Evolutionary conservation across 2,797 vertebrate species (phyloP).

Genomic region (Chromobotia macracanthus): DNA sequence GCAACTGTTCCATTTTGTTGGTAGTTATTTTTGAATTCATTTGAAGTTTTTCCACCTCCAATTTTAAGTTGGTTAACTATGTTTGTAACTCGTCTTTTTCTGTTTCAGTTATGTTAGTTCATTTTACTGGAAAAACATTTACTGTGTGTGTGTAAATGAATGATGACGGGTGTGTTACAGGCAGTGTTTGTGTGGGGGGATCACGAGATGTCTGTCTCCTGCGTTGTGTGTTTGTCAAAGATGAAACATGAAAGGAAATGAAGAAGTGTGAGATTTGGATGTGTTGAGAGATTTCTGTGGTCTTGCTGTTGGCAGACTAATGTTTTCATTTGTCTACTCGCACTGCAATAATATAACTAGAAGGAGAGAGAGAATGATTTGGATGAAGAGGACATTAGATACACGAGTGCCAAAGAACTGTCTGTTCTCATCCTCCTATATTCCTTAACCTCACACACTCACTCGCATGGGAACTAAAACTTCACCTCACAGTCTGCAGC

Average conservation of each 20-base stretch:
- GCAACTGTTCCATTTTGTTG: too few species aligned
- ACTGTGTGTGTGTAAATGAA: background rate
- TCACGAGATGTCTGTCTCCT: slow-evolving; percentile 43
- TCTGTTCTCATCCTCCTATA: slow-evolving; percentile 66
- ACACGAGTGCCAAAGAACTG: slow-evolving; percentile 72
- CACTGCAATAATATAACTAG: slow-evolving; percentile 50
- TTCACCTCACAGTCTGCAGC: background rate
- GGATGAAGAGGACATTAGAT: slow-evolving; percentile 71
- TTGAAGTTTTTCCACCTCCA: too few species aligned
- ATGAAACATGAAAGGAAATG: slow-evolving; percentile 56
- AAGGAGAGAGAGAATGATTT: slow-evolving; percentile 48
- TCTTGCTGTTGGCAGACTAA: slow-evolving; percentile 55
- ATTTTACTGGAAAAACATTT: background rate
- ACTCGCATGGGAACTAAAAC: slow-evolving; percentile 16
- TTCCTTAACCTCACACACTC: slow-evolving; percentile 56
- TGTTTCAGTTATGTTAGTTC: too few species aligned
- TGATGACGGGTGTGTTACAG: background rate
- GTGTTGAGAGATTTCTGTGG: slow-evolving; percentile 55
- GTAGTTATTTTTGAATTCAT: too few species aligned
- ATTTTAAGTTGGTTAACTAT: too few species aligned
- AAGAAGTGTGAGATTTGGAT: slow-evolving; percentile 57
- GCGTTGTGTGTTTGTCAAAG: slow-evolving; percentile 41
- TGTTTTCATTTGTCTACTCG: slow-evolving; percentile 58
- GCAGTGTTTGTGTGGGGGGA: slow-evolving; percentile 27
- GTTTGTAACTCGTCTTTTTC: too few species aligned